Percentiles rank a stretch among this genome's conserved stretches.
Conservation (phyloP, 2,113 vertebrate genomes). For the Cyprinodon variegatus region DNA sequence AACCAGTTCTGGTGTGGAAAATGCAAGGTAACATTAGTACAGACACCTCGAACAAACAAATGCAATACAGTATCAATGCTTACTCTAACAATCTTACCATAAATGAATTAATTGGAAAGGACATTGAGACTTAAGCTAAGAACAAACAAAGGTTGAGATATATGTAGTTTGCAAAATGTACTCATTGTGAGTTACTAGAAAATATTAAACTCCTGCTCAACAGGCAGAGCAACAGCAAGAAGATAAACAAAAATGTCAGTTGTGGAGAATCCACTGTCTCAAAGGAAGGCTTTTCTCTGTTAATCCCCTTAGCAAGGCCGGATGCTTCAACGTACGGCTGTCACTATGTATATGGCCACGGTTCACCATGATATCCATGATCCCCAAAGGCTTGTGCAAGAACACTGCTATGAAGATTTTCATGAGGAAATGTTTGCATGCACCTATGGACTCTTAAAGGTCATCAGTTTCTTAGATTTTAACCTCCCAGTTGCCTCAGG, state of each 20-base stretch:
- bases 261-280: constrained; percentile 11
- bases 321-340: constrained; percentile 42
- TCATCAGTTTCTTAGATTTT: background rate
- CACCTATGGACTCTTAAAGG: background rate
- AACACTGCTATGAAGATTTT: background rate
- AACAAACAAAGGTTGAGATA: background rate
- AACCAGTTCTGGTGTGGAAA: no score
- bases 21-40: no score
- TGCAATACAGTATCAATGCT: background rate
- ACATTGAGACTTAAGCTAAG: background rate
- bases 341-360: background rate
- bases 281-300: constrained; percentile 55
- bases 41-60: background rate
- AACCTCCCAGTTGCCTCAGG: no score
- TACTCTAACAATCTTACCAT: background rate
- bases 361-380: constrained; percentile 8
- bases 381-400: constrained; percentile 1
- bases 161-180: constrained; percentile 12
- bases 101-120: background rate
- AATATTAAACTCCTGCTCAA: constrained; percentile 2
- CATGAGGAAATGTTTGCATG: background rate
- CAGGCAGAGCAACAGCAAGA: background rate
- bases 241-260: constrained; percentile 16
- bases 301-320: constrained; percentile 63
- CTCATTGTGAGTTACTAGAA: background rate